Percentiles rank a stretch among this genome's conserved stretches.
These are phyloP conservation scores for Graphium colonna DNA, from an alignment of 2,888 invertebrate genomes.

Conservation along the genomic window DNA sequence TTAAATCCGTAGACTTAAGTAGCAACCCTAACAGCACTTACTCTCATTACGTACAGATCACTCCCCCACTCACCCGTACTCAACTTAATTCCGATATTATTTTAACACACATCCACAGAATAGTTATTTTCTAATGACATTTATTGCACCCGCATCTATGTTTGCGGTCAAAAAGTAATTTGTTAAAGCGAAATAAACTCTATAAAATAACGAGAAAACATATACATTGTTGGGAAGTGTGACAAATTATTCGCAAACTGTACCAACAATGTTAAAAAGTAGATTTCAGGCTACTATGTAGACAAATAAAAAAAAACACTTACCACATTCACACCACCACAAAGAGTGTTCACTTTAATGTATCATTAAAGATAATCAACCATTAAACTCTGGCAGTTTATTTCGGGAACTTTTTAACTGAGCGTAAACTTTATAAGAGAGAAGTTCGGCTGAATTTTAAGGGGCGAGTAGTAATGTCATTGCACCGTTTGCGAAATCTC, in stretches of 20 bases:
- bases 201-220: constrained; percentile 18
- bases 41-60: constrained; percentile 6
- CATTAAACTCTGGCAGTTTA: constrained; percentile 14
- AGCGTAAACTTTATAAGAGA: constrained; percentile 19
- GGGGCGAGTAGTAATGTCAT: too few relatives aligned
- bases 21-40: not conserved
- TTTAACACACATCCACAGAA: constrained; percentile 7
- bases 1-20: not conserved
- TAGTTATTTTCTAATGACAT: constrained; percentile 18
- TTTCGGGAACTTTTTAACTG: constrained; percentile 23
- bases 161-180: constrained; percentile 21
- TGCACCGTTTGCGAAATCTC: too few relatives aligned
- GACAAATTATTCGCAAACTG: constrained; percentile 19
- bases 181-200: constrained; percentile 12
- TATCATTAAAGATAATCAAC: constrained; percentile 6
- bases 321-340: constrained; percentile 16
- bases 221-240: constrained; percentile 17
- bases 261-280: constrained; percentile 16
- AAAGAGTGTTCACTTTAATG: constrained; percentile 12
- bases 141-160: constrained; percentile 22
- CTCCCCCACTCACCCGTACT: not conserved
- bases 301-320: constrained; percentile 22
- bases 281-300: too few relatives aligned
- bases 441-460: not conserved
- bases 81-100: constrained; percentile 7